Base-by-base conservation (phyloP, 2,113 vertebrate species). In the Phrynosoma platyrhinos region DNA sequence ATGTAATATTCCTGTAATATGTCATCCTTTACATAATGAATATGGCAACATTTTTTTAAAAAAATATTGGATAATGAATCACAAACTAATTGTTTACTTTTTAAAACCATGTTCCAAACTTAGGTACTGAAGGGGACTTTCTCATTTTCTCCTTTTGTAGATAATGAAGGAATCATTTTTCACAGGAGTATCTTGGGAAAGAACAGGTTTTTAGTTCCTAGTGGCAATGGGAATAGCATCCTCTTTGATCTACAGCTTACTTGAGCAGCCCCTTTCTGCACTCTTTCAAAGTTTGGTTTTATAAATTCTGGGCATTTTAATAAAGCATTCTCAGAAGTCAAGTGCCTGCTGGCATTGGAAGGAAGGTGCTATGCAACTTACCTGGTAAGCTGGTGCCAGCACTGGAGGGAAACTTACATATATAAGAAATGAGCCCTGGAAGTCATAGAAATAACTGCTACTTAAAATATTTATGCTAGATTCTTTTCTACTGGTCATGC, bases 251-350 rank as follows among this genome's bases (percentile, higher is more conserved):
- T 93, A 84, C 69, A 79, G 40, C 83, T 94, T 91, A 90, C 53
- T 91, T 79, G 91, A 94, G 58, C 32, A 90, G 78, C 78, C 85
- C 91, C 79, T 83, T 93, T 85, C 87, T 92, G 69, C 86, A 92
- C 23, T 82, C 9, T 87, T 95, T 96, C 93, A 97, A 96, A 96
- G 78, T 25, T 71, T 0, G 3, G 30, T 92, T 95, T 94, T 92
- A 69, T 88, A 93, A 91, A 82, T 94, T 71, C 14, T 32, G 81
- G 85, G 82, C 21, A 87, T 92, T 94, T 96, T 92, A 93, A 93
- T 94, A 91, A 94, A 93, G 47, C 71, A 55, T 89, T 87, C 83
- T 92, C 81, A 91, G 76, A 95, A 93, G 52, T 2, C 3, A 13
- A 68, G 2, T 89, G 76, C 1, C 5, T 92, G 25, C 91, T 92